Evolutionary conservation across 2,888 invertebrate species (phyloP), one percentile per base, ranked within the genome.

Genomic region (Microplitis deprimator): DNA sequence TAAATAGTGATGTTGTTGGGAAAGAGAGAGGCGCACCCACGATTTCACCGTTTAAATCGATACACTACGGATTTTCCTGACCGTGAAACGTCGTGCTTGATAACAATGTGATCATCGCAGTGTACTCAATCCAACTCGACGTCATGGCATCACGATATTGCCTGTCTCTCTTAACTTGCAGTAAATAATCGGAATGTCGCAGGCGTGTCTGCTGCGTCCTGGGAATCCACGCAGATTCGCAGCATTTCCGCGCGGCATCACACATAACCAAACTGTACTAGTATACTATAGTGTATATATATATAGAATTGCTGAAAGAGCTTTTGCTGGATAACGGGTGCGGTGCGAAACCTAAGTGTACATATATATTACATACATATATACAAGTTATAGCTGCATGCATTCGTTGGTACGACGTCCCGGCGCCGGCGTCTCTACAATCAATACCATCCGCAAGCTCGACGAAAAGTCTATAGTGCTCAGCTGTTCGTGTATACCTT

Each of bases 351-450:
- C 60, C 41, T 4, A 61, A 16, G 20, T 29, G 20, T 17, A n/a
- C 29, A 17, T 60, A n/a, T 60, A 16, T 74, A 38, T 8, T 71
- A 41, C 41, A 69, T 68, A 69, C 60, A 61, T 65, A 16, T 68
- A 16, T 41, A 59, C 38, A 29, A 59, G 59, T 70, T 20, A 68
- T 67, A 68, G 41, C 68, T 75, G 76, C 80, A 80, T 76, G 79
- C 78, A 80, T 77, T 79, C 78, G 76, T 75, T 77, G 73, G 75
- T 76, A 79, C 79, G 80, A 81, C 84, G 84, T 81, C 81, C 81
- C 84, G 86, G 84, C 87, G 86, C 86, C 86, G 85, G 86, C 86
- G 85, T 86, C 87, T 87, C 86, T 80, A 85, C 84, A 88, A 88
- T 88, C 88, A 88, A 88, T 88, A 88, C 86, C 81, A 82, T 81